These are phyloP conservation scores for Zeus faber DNA, from an alignment of 2,113 vertebrate genomes.

Conservation along the genomic window DNA sequence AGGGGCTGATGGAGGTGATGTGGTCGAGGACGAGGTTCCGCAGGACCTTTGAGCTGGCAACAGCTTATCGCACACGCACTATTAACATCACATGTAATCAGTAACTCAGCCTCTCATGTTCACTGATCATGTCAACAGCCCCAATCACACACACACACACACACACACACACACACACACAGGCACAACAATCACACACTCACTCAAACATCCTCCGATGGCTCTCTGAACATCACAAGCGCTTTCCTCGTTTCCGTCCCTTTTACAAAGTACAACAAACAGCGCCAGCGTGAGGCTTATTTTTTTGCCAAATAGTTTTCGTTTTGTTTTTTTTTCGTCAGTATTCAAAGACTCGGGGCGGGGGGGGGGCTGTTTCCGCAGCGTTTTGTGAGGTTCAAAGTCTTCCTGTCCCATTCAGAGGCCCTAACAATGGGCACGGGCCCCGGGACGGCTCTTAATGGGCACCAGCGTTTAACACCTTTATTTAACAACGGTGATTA, in stretches of 20 bases:
- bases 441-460: too few species aligned
- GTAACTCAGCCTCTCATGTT: slow-evolving; percentile 57
- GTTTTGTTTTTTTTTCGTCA: slow-evolving; percentile 41
- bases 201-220: not conserved
- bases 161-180: slow-evolving; percentile 14
- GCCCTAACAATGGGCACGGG: slow-evolving; percentile 50
- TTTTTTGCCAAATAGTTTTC: slow-evolving; percentile 34
- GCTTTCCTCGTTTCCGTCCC: slow-evolving; percentile 29
- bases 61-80: slow-evolving; percentile 59
- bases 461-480: too few species aligned
- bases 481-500: too few species aligned
- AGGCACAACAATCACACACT: not conserved
- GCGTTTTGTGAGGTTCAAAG: slow-evolving; percentile 58
- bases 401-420: slow-evolving; percentile 66
- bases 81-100: slow-evolving; percentile 63
- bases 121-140: slow-evolving; percentile 64
- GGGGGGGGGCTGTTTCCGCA: slow-evolving; percentile 48
- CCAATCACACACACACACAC: slow-evolving; percentile 30
- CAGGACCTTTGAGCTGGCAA: slow-evolving; percentile 64
- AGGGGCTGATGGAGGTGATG: slow-evolving; percentile 17
- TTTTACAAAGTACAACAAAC: slow-evolving; percentile 55
- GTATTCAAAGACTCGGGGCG: slow-evolving; percentile 48
- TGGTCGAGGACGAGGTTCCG: too few species aligned
- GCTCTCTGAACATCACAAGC: slow-evolving; percentile 49
- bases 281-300: slow-evolving; percentile 52